Base-by-base conservation (phyloP, 2,888 invertebrate species). In the Thymelicus acteon region DNA sequence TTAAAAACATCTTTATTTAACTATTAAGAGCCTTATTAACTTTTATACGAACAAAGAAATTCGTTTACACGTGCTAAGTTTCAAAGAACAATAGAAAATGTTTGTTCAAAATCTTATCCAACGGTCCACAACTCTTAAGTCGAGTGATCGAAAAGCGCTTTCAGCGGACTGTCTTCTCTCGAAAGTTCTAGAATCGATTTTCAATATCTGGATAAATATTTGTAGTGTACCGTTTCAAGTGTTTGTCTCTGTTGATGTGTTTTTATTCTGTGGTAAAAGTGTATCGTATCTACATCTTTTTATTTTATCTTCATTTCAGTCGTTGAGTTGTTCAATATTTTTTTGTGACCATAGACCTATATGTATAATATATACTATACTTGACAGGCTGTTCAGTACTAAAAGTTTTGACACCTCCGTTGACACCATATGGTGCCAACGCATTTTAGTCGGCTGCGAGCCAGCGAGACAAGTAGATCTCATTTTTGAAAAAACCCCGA, bases 201-300 rank as follows among this genome's bases (percentile, higher is more conserved):
- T 58, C 66, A 47, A 66, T 66, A 58, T 66, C 66, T 66, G 15
- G 48, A 58, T 58, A 66, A 66, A 66, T 58, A 44, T 66, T 66
- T 66, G 66, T 12, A 44, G 48, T 58, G 58, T 48, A 31, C 15
- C 48, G 13, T 44, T 24, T n/a, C 12, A 6, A 64, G 65, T 65
- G 66, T 66, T 66, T 58, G 58, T 66, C 47, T 58, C 57, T 39
- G 10, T 15, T 15, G 54, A 39, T 40, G 54, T 66, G 13, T 37
- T 40, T 40, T 37, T 15, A 19, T 54, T 8, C 44, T 49, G 47
- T 13, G 31, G 10, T 47, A n/a, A 24, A 12, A 57, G 5, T 8
- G 37, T 57, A 64, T 10, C 4, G 44, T 44, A 44, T 52, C 52
- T 52, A 13, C 19, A 52, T 7, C 52, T 52, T 52, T 52, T 52